Evolutionary conservation across 1,140 invertebrate genomes (phyloP), one percentile per base, ranked within the genome.

Genomic region (Calephelis nemesis): DNA sequence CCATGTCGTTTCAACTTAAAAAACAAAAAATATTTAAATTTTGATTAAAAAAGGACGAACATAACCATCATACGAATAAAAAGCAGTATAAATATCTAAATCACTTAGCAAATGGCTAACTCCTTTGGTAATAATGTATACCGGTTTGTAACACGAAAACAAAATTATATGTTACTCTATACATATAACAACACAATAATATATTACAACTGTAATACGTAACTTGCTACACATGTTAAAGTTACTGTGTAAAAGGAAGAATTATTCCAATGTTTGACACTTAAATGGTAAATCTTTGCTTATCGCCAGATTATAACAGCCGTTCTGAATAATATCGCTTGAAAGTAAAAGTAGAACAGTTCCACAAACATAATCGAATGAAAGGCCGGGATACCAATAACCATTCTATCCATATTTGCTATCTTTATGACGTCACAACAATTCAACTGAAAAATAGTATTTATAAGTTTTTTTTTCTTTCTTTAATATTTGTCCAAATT

Each of bases 41-140:
- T 64, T 45, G n/a, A 64, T 71, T 50, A 54, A 75, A 74, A 70
- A 76, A 67, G 78, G 80, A 77, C 69, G 75, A 75, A 68, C 50
- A 65, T 75, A 76, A 74, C 70, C 71, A 73, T 73, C 68, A 76
- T 69, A 75, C 75, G 72, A 74, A 77, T 73, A 71, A 68, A 73
- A 62, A 73, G 70, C 68, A 70, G 73, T 77, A 81, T 81, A 87
- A 84, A 81, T 82, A 85, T 83, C 78, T 82, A 87, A 84, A 85
- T 78, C 68, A 84, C 81, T 87, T 88, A 76, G 78, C 77, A 77
- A 80, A 83, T 85, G 88, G 74, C 87, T 91, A 90, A 89, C 79
- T 82, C 82, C 87, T 89, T 91, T 91, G 88, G 88, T 89, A 88
- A 91, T 84, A 88, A 91, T 84, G 79, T 80, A 81, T 87, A 91